phyloP scores from a whole-genome alignment of 2,113 vertebrate species.

The Narcine bancroftii region DNA sequence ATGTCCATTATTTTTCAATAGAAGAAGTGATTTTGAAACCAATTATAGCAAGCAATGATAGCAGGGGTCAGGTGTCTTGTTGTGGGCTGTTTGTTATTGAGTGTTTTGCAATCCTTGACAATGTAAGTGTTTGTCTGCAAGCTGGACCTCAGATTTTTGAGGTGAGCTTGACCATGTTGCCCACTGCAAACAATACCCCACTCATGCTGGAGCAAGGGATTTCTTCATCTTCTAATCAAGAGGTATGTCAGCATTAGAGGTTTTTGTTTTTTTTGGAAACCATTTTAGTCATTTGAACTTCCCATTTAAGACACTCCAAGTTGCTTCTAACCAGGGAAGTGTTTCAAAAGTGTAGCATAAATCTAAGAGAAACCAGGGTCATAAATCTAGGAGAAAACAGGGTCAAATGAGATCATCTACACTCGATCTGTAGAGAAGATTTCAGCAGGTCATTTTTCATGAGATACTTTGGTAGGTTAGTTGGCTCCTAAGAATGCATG shows the following conservation, averaged over 20 bases:
- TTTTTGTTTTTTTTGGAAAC: neutral
- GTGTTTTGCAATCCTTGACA: neutral
- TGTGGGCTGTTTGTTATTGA: too few species aligned
- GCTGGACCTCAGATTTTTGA: neutral
- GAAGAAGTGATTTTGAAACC: neutral
- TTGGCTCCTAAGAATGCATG: too few species aligned
- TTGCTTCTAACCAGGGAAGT: too few species aligned
- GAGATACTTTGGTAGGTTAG: neutral
- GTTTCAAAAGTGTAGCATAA: too few species aligned
- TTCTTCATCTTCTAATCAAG: neutral
- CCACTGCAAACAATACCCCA: neutral
- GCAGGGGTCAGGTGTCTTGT: conserved; percentile 11
- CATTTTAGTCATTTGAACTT: neutral
- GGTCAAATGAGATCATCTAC: neutral
- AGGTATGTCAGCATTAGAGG: neutral
- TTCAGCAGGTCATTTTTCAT: neutral
- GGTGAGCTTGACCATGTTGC: neutral
- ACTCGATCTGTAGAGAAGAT: neutral
- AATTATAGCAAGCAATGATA: neutral
- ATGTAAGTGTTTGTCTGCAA: neutral
- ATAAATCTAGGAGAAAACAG: neutral
- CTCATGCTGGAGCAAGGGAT: neutral
- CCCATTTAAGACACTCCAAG: too few species aligned
- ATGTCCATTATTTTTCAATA: neutral
- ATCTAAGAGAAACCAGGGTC: too few species aligned